These are phyloP conservation scores for Baccha elongata DNA, from an alignment of 2,888 invertebrate genomes.

Conservation along the genomic window DNA sequence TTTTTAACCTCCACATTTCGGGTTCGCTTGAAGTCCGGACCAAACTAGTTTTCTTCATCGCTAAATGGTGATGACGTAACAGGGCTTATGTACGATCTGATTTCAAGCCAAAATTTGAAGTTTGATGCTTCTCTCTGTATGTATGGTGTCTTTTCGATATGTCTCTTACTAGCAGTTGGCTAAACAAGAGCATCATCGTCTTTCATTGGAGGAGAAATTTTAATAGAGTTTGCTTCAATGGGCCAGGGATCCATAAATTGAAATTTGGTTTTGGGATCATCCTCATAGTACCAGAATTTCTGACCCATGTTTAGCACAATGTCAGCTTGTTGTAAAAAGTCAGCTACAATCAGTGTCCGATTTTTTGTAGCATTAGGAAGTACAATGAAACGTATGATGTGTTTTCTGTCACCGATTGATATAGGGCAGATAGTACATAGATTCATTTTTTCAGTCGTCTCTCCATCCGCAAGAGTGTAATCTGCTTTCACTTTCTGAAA, in stretches of 20 bases:
- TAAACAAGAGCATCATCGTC: neutral
- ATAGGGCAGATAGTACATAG: slow-evolving; percentile 53
- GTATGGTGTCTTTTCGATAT: neutral
- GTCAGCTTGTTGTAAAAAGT: slow-evolving; percentile 54
- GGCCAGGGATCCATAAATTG: neutral
- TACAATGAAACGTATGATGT: slow-evolving; percentile 57
- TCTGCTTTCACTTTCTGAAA: no score
- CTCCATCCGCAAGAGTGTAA: no score
- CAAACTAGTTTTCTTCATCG: neutral
- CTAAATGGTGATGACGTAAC: neutral
- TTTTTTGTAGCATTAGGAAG: slow-evolving; percentile 58
- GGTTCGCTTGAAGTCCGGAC: neutral
- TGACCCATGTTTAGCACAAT: slow-evolving; percentile 71
- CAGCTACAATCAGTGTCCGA: slow-evolving; percentile 56
- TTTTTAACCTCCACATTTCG: neutral
- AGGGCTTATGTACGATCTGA: neutral
- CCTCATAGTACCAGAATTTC: slow-evolving; percentile 3
- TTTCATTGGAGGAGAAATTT: neutral
- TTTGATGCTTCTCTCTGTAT: neutral
- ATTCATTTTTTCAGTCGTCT: slow-evolving; percentile 25
- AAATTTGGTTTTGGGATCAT: slow-evolving; percentile 1
- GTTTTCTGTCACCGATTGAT: slow-evolving; percentile 53
- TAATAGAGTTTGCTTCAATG: neutral
- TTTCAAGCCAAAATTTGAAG: neutral
- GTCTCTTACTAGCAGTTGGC: neutral